These are phyloP conservation scores for Caenorhabditis sulstoni DNA, from an alignment of 2,888 invertebrate species.

Conservation along the genomic window DNA sequence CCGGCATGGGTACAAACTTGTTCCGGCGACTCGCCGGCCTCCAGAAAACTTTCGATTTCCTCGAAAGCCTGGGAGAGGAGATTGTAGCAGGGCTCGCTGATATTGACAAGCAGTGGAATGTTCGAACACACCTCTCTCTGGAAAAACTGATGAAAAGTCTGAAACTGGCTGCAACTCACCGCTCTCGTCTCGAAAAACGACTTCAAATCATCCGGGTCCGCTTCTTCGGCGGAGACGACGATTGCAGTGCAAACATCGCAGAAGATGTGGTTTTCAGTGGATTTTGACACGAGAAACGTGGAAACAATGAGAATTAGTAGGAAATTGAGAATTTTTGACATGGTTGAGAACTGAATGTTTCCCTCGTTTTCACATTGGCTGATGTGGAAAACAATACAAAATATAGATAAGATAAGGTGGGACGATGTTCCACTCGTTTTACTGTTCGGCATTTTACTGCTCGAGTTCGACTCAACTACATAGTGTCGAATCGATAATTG, in stretches of 20 bases:
- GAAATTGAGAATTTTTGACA: no score
- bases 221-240: neutral
- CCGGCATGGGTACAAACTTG: no score
- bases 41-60: neutral
- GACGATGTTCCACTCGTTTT: no score
- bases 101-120: neutral
- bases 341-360: no score
- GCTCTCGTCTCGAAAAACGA: neutral
- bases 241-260: neutral
- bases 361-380: no score
- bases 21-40: no score
- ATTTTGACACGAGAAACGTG: neutral
- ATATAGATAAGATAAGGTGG: no score
- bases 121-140: neutral
- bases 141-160: neutral
- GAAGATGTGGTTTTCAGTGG: neutral
- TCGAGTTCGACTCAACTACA: no score
- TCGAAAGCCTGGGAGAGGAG: neutral
- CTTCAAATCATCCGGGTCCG: neutral
- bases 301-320: neutral
- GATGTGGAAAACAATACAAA: no score
- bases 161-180: neutral
- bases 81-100: neutral
- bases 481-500: no score
- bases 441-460: no score